These are phyloP conservation scores for Cremastinae sp. DNA, from an alignment of 2,888 invertebrate species.

Conservation along the genomic window DNA sequence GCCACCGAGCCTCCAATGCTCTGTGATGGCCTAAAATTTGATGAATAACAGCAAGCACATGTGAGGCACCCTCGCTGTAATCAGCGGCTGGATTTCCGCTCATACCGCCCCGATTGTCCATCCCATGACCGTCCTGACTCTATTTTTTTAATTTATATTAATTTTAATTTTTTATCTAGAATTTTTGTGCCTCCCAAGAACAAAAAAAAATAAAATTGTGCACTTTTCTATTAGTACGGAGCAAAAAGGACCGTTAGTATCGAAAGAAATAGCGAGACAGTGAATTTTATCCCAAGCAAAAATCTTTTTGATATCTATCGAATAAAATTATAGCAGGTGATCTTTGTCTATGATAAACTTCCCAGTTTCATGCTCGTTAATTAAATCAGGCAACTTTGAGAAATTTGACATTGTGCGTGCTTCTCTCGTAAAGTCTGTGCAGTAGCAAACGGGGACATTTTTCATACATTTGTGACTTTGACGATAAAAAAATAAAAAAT, in stretches of 20 bases:
- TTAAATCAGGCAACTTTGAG: conserved; percentile 26
- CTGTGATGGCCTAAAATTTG: conserved; percentile 97
- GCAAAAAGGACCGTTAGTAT: conserved; percentile 38
- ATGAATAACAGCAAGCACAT: conserved; percentile 97
- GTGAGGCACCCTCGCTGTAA: conserved; percentile 97
- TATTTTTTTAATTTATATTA: conserved; percentile 60
- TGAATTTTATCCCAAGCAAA: not conserved
- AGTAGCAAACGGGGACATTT: conserved; percentile 48
- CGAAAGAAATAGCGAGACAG: conserved; percentile 51
- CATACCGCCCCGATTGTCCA: conserved; percentile 84
- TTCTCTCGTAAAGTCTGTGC: conserved; percentile 59
- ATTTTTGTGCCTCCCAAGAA: conserved; percentile 1
- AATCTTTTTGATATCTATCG: no score
- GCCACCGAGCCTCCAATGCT: conserved; percentile 96
- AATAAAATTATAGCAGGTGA: no score
- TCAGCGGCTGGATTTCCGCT: conserved; percentile 95
- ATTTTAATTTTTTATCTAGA: conserved; percentile 20
- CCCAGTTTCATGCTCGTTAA: conserved; percentile 24
- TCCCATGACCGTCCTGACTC: conserved; percentile 79
- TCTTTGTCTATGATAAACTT: no score
- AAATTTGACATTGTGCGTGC: conserved; percentile 48
- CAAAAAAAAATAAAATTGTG: not conserved
- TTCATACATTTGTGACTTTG: conserved; percentile 31
- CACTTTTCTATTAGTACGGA: conserved; percentile 28
- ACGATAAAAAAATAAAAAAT: conserved; percentile 12